These are phyloP conservation scores for Lagodon rhomboides DNA, from an alignment of 2,797 vertebrate genomes.

Conservation along the genomic window DNA sequence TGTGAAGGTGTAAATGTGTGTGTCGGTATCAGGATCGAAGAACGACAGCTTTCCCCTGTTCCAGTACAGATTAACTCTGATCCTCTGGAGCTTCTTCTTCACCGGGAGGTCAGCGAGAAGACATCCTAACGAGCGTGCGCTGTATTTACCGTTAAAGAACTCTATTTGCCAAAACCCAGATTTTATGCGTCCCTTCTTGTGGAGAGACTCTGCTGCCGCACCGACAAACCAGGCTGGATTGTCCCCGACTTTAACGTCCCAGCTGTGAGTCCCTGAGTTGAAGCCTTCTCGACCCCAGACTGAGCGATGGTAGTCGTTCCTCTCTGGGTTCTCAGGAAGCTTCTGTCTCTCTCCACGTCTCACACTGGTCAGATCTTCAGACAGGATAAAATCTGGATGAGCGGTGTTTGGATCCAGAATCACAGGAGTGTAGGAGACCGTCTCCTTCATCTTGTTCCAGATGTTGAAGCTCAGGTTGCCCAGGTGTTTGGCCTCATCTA, in stretches of 20 bases:
- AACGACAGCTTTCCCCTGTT: slow-evolving; percentile 39
- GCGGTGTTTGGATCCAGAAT: slow-evolving; percentile 61
- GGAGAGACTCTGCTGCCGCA: slow-evolving; percentile 5
- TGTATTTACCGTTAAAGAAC: slow-evolving; percentile 30
- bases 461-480: slow-evolving; percentile 62
- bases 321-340: slow-evolving; percentile 56
- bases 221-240: slow-evolving; percentile 42
- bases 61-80: slow-evolving; percentile 57
- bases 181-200: not conserved
- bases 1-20: slow-evolving; percentile 55
- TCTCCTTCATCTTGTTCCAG: slow-evolving; percentile 52
- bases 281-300: slow-evolving; percentile 43
- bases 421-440: slow-evolving; percentile 56
- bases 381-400: slow-evolving; percentile 20
- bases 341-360: not conserved
- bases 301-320: not conserved
- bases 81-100: slow-evolving; percentile 33
- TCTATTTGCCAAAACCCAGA: slow-evolving; percentile 44
- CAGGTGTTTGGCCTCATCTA: slow-evolving; percentile 49
- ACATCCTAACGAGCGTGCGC: not conserved
- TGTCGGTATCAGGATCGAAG: slow-evolving; percentile 21
- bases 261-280: slow-evolving; percentile 38
- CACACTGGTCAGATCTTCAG: slow-evolving; percentile 45
- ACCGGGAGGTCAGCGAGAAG: not conserved
- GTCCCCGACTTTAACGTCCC: slow-evolving; percentile 57